Base-by-base conservation (phyloP, 2,113 vertebrate genomes). In the Entomyzon cyanotis region DNA sequence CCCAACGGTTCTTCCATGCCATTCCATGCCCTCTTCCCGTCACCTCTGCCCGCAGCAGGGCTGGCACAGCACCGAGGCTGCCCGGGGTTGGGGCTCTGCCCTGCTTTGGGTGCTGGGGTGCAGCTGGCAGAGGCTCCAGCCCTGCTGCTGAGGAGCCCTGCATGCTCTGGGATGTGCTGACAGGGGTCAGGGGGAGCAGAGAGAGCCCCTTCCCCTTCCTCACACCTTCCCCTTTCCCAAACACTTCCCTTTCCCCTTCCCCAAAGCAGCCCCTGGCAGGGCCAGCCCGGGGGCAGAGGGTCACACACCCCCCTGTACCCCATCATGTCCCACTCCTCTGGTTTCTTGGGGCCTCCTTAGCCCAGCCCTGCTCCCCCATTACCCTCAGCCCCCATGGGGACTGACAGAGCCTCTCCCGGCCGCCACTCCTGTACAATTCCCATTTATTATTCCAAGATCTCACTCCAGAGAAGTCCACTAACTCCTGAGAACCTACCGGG, bases 401-500 rank as follows among this genome's bases (percentile, higher is more conserved):
- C 65, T 0, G 7, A 92, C 75, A 96, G 80, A 96, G 83, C 65
- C 69, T 88, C 21, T 81, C 65, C 80, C 8, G 12, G 84, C 50
- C 0, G 0, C 55, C 4, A 3, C 69, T 83, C 88, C 96, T 89
- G 80, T 42, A 95, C 89, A 89, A 75, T 93, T 96, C 93, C 89
- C 69, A 56, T 96, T 97, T 97, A 91, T 96, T 96, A 49, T 78
- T 84, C 58, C 1, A 5, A 81, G 76, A 65, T 71, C 76, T 90
- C 69, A 15, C 63, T 95, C 62, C 90, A 77, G 84, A 91, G 59
- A 84, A 87, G 94, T 96, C 65, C 90, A 17, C 82, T 18, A 93
- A 79, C 87, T 91, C 93, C 94, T 95, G 96, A 95, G 94, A 89
- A 88, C 90, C 79, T 59, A 53, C 53, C 0, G 24, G 87, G 88